Evolutionary conservation across 92 coral and sea anemone species (phyloP).

Genomic region (Actinostola sp.): DNA sequence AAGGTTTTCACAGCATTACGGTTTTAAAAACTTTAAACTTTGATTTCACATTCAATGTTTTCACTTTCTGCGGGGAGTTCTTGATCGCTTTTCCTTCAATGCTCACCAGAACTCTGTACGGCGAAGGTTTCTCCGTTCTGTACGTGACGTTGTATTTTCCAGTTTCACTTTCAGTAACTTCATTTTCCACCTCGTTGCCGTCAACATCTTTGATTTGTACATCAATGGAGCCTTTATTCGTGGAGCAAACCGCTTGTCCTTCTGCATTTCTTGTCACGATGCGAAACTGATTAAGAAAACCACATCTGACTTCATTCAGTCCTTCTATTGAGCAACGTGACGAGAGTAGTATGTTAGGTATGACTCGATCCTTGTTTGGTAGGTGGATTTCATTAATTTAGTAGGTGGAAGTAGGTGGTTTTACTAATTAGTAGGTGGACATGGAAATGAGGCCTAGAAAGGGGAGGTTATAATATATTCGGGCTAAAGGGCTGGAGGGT

Average conservation of each 20-base stretch:
- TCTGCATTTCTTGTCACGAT: slow-evolving; percentile 20
- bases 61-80: slow-evolving; percentile 17
- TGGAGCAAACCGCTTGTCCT: slow-evolving; percentile 6
- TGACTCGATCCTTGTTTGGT: too few relatives aligned
- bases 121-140: slow-evolving; percentile 1
- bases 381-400: too few relatives aligned
- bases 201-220: slow-evolving; percentile 15
- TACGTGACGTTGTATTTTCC: slow-evolving; percentile 16
- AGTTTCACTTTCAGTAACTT: background rate
- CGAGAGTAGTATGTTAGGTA: too few relatives aligned
- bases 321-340: slow-evolving; percentile 20
- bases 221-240: slow-evolving; percentile 6
- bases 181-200: slow-evolving; percentile 7
- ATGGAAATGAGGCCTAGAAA: too few relatives aligned
- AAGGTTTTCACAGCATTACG: slow-evolving; percentile 12
- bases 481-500: too few relatives aligned
- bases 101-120: slow-evolving; percentile 7
- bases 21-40: too few relatives aligned
- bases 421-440: too few relatives aligned
- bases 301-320: slow-evolving; percentile 16
- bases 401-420: too few relatives aligned
- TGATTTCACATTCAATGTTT: background rate
- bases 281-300: slow-evolving; percentile 12
- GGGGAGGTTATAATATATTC: too few relatives aligned
- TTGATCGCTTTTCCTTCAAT: slow-evolving; percentile 8